These are phyloP conservation scores for Hassar affinis DNA, from an alignment of 2,113 vertebrate genomes.

Conservation along the genomic window DNA sequence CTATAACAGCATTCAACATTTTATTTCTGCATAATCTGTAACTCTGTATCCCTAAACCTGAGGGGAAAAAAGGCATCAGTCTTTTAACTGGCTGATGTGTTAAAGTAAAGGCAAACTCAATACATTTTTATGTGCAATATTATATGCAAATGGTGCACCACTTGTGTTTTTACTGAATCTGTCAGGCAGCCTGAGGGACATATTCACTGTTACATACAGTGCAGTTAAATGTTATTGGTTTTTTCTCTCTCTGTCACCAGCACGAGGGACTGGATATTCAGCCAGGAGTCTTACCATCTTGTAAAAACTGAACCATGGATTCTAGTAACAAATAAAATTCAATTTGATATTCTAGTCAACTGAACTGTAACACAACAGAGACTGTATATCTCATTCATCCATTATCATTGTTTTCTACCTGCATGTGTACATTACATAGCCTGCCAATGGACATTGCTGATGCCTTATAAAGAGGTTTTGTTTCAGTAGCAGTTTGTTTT, in stretches of 20 bases:
- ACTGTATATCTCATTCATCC: constrained; percentile 1
- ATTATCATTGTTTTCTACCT: constrained; percentile 61
- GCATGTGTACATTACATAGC: constrained; percentile 83
- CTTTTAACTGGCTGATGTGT: background rate
- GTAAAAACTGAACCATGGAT: constrained; percentile 7
- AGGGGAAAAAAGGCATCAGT: background rate
- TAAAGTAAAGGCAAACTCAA: background rate
- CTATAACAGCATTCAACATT: background rate
- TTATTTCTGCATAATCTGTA: background rate
- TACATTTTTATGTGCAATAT: background rate
- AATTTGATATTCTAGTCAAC: background rate
- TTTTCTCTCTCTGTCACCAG: background rate
- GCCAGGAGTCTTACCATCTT: background rate
- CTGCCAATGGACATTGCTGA: constrained; percentile 88
- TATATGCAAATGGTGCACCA: background rate
- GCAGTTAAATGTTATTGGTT: background rate
- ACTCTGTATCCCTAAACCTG: background rate
- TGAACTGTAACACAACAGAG: background rate
- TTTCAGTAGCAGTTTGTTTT: constrained; percentile 51
- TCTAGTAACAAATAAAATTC: background rate
- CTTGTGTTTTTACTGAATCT: constrained; percentile 2
- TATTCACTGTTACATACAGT: constrained; percentile 1
- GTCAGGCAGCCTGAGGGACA: constrained; percentile 9
- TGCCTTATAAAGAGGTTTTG: constrained; percentile 77
- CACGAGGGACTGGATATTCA: constrained; percentile 11